Evolutionary conservation across 2,113 vertebrate genomes (phyloP).

Genomic region (Irena cyanogastra): DNA sequence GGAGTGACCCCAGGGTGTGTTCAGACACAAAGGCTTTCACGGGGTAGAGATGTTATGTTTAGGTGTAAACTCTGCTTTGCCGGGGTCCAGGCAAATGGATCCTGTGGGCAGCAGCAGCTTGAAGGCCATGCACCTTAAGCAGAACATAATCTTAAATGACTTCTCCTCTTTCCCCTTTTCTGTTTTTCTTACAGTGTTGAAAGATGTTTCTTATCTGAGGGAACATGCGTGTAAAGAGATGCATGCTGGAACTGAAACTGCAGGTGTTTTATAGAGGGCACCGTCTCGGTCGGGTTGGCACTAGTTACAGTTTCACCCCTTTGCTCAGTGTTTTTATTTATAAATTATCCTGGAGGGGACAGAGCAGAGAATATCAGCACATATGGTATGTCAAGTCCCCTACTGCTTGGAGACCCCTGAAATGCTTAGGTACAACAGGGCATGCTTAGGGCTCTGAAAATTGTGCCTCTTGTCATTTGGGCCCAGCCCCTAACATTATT

Average conservation of each 20-base stretch:
- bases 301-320: slow-evolving; percentile 26
- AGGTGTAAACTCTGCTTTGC: not conserved
- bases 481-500: slow-evolving; percentile 20
- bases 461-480: not conserved
- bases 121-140: not conserved
- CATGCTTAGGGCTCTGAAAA: not conserved
- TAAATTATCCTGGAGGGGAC: slow-evolving; percentile 52
- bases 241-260: not conserved
- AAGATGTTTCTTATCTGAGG: not conserved
- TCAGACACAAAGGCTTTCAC: not conserved
- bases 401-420: slow-evolving; percentile 21
- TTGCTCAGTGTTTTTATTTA: slow-evolving; percentile 48
- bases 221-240: not conserved
- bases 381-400: slow-evolving; percentile 56
- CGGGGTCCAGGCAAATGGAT: rapidly evolving
- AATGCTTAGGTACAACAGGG: slow-evolving; percentile 1
- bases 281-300: not conserved
- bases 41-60: not conserved
- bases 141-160: not conserved
- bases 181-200: not conserved
- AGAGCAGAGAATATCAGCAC: slow-evolving; percentile 29
- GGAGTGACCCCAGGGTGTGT: not conserved
- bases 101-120: not conserved
- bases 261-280: slow-evolving; percentile 44
- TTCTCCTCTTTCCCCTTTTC: not conserved